Conservation (phyloP, 2,797 vertebrate species). For the Menidia menidia region DNA sequence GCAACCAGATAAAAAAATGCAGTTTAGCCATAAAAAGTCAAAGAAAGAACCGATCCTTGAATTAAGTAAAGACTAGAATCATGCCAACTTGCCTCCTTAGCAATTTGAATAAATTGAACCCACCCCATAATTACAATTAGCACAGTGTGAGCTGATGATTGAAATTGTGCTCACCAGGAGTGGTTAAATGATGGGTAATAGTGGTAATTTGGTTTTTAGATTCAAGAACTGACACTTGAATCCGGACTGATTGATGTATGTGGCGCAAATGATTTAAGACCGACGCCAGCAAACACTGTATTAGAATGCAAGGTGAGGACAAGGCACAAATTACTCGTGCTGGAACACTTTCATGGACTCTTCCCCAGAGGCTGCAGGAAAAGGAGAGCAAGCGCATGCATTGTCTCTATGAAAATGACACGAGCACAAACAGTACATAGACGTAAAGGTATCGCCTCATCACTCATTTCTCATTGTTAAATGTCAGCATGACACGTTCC, state of each 20-base stretch:
- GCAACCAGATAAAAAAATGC: constrained; percentile 59
- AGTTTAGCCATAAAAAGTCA: constrained; percentile 62
- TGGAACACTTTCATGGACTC: constrained; percentile 31
- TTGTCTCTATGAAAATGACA: constrained; percentile 13
- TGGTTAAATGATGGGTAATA: constrained; percentile 86
- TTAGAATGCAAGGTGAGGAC: constrained; percentile 77
- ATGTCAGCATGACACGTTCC: constrained; percentile 11
- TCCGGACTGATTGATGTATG: constrained; percentile 82
- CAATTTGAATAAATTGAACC: constrained; percentile 86
- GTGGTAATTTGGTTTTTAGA: constrained; percentile 87
- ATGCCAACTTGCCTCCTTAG: constrained; percentile 84
- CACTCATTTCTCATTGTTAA: background rate
- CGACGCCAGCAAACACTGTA: constrained; percentile 76
- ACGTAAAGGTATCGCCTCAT: constrained; percentile 2
- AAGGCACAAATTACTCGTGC: constrained; percentile 77
- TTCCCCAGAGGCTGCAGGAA: constrained; percentile 23
- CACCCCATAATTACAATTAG: constrained; percentile 89
- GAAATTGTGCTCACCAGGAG: constrained; percentile 85
- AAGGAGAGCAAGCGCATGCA: constrained; percentile 18
- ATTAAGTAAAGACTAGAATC: constrained; percentile 83
- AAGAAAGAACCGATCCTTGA: constrained; percentile 73
- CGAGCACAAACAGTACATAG: constrained; percentile 6
- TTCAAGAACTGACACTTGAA: constrained; percentile 86
- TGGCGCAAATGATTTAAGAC: constrained; percentile 75
- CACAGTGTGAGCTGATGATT: constrained; percentile 87